These are phyloP conservation scores for Scylla paramamosain DNA, from an alignment of 1,140 invertebrate species.

Conservation along the genomic window DNA sequence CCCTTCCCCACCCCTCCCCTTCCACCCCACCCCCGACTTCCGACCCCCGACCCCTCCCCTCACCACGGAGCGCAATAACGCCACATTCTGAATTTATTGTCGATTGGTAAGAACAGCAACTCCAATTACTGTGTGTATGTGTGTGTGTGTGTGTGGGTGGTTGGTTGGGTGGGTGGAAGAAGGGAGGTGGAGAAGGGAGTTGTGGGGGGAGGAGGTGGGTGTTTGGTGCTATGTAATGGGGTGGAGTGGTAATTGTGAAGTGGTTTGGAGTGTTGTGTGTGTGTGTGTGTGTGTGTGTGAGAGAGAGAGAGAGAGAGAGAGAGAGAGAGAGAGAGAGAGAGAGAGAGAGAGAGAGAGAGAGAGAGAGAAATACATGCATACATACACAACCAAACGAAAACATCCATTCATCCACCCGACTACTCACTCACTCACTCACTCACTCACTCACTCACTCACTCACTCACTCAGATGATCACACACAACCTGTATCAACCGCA, in stretches of 20 bases:
- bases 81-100: constrained; percentile 48
- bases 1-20: no score
- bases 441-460: no score
- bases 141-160: constrained; percentile 32
- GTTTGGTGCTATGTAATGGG: background rate
- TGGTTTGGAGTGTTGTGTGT: no score
- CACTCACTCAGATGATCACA: background rate
- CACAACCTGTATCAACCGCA: background rate
- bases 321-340: constrained; percentile 30
- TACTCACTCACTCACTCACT: no score
- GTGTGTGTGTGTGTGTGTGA: background rate
- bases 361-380: background rate
- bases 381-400: background rate
- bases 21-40: background rate
- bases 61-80: constrained; percentile 39
- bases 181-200: background rate
- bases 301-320: constrained; percentile 36
- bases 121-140: constrained; percentile 38
- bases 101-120: constrained; percentile 43
- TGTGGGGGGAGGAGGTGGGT: background rate
- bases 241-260: background rate
- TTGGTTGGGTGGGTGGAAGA: background rate
- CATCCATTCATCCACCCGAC: background rate
- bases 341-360: background rate
- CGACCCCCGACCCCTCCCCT: background rate